Evolutionary conservation across 1,140 invertebrate species (phyloP).

Genomic region (Akabosia matsudoensis): DNA sequence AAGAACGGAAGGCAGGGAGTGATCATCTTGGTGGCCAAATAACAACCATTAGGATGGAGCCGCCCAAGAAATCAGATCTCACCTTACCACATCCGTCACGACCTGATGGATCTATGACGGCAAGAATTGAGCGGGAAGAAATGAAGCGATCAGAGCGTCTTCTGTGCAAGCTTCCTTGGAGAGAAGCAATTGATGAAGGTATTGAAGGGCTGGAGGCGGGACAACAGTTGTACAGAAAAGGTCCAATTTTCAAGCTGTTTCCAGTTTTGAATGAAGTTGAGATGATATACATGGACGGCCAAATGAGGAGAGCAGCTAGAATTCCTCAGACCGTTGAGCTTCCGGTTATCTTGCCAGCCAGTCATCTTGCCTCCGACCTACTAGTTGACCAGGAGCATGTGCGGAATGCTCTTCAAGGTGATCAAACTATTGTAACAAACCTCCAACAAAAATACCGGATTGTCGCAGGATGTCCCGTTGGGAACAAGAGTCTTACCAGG

Average conservation of each 20-base stretch:
- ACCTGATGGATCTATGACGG: no score
- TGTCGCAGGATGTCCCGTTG: neutral
- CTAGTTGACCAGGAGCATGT: neutral
- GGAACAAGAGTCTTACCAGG: neutral
- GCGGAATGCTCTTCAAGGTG: slow-evolving; percentile 7
- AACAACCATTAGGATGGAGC: no score
- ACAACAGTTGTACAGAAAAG: neutral
- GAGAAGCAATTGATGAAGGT: neutral
- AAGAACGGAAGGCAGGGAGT: no score
- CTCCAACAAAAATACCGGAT: slow-evolving; percentile 11
- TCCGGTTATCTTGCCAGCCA: neutral
- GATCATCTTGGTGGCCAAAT: no score
- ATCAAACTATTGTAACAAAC: neutral
- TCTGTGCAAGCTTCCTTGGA: neutral
- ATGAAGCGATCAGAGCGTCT: neutral
- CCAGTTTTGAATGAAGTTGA: neutral
- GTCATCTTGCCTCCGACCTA: neutral
- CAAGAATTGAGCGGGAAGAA: no score
- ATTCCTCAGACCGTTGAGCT: neutral
- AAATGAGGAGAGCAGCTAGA: neutral
- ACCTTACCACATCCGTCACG: no score
- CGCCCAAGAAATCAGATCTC: no score
- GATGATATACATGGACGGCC: neutral
- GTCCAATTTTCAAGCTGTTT: neutral
- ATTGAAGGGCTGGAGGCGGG: neutral